A percentile compares a stretch with the other conserved stretches of the same genome.
Conservation (phyloP, 92 coral and sea anemone species). For the Nematostella vectensis region DNA sequence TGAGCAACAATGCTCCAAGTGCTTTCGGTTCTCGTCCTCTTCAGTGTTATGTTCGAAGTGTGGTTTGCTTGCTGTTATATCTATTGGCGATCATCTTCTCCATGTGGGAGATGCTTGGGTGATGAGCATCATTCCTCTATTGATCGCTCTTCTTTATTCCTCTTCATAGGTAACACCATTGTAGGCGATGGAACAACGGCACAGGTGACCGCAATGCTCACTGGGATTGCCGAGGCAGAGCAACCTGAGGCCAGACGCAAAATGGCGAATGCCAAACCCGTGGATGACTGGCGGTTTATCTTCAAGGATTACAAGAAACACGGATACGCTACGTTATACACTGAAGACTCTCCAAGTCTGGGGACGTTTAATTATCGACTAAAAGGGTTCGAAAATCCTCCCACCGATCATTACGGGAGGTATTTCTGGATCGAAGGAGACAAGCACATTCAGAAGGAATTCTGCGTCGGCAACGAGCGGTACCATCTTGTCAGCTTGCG, state of each 20-base stretch:
- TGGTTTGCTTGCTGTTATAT: too few relatives aligned
- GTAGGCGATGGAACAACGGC: conserved; percentile 86
- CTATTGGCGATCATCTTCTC: too few relatives aligned
- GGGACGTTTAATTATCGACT: conserved; percentile 46
- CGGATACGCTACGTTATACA: conserved; percentile 66
- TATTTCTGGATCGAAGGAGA: conserved; percentile 47
- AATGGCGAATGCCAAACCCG: conserved; percentile 34
- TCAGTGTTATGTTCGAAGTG: too few relatives aligned
- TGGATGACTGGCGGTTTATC: conserved; percentile 77
- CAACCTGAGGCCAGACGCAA: conserved; percentile 72
- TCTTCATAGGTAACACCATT: conserved; percentile 49
- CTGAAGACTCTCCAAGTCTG: conserved; percentile 35
- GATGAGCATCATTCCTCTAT: too few relatives aligned
- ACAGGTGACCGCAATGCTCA: conserved; percentile 69
- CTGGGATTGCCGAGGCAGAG: conserved; percentile 60
- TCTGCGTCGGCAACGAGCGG: conserved; percentile 1
- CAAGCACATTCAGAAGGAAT: conserved; percentile 1
- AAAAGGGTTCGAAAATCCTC: conserved; percentile 46
- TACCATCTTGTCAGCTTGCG: conserved; percentile 27
- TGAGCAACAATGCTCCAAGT: too few relatives aligned
- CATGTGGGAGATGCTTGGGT: too few relatives aligned
- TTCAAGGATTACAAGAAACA: conserved; percentile 44
- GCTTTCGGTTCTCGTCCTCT: too few relatives aligned
- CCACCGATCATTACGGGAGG: conserved; percentile 58
- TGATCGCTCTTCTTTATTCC: too few relatives aligned